These are phyloP conservation scores for Spheniscus humboldti DNA, from an alignment of 2,797 vertebrate genomes.

Conservation along the genomic window DNA sequence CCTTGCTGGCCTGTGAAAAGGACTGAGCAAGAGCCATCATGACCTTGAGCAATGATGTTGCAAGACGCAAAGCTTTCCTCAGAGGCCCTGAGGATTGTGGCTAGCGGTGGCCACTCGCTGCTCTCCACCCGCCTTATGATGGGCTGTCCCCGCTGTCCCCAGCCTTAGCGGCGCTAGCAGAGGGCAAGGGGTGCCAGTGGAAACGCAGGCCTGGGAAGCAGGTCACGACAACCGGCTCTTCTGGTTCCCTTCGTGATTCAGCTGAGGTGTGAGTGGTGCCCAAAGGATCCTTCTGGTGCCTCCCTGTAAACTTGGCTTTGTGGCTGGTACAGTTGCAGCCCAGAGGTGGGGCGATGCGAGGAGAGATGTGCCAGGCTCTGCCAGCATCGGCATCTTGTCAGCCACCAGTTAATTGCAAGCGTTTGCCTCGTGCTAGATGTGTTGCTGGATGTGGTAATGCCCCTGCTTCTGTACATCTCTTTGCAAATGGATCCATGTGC, in stretches of 20 bases:
- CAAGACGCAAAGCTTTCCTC: neutral
- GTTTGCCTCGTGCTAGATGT: neutral
- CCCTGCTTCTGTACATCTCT: neutral
- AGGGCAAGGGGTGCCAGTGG: neutral
- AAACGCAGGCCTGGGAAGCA: conserved; percentile 28
- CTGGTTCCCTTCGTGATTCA: conserved; percentile 54
- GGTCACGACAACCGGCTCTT: conserved; percentile 45
- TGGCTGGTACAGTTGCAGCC: neutral
- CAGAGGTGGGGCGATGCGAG: neutral
- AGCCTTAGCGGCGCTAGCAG: neutral
- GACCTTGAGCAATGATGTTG: neutral
- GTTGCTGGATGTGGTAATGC: neutral
- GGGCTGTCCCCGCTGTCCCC: neutral
- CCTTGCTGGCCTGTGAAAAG: neutral
- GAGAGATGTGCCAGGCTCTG: neutral
- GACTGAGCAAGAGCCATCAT: neutral
- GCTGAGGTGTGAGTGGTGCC: conserved; percentile 20
- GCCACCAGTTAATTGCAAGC: neutral
- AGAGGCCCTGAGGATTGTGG: neutral
- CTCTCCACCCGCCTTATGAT: fast-evolving
- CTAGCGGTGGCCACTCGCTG: neutral
- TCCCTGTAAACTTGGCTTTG: neutral
- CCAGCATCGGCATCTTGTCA: neutral
- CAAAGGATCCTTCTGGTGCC: neutral
- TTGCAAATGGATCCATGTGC: neutral